Base-by-base conservation (phyloP, 2,113 vertebrate species). In the Ammodytes marinus region DNA sequence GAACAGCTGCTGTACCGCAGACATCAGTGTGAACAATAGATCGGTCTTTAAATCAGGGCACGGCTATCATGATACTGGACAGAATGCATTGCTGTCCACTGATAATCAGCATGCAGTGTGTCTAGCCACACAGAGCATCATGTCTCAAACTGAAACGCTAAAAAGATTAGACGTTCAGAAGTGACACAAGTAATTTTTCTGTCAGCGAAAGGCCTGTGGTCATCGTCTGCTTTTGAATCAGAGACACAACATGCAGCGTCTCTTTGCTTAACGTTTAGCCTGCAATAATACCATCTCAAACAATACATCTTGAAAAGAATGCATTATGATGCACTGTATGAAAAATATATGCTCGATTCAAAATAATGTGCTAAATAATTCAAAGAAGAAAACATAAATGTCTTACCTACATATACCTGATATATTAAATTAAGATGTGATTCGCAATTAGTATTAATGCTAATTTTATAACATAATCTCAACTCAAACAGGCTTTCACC, bases 1-100 rank as follows among this genome's bases (percentile, higher is more conserved):
- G 66, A 91, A 77, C 86, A 89, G 89, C 90, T 93, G 92, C 86
- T 83, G 78, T 65, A 46, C 35, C 49, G 35, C 86, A 77, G 80
- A 84, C 79, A 81, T 75, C 78, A 53, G 59, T 8, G 52, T 19
- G 82, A 79, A 93, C 90, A 93, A 92, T 89, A 76, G 85, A 85
- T 63, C 58, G 76, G 74, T 86, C 77, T 83, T 84, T 72, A 88
- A 82, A 80, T 57, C 76, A 69, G 60, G 68, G 39, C 72, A 88
- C 39, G 17, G 79, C 53, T 68, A 76, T 88, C 80, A 82, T 65
- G 65, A 55, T 46, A 74, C 49, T 70, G 85, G 84, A 76, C 82
- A 79, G 68, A 90, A 84, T 80, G 82, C 75, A 74, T 77, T 67
- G 72, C 76, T 72, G 77, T 73, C 76, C 57, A 72, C 35, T 45